Evolutionary conservation across 2,888 invertebrate species (phyloP).

Genomic region (Aspidapion aeneum): DNA sequence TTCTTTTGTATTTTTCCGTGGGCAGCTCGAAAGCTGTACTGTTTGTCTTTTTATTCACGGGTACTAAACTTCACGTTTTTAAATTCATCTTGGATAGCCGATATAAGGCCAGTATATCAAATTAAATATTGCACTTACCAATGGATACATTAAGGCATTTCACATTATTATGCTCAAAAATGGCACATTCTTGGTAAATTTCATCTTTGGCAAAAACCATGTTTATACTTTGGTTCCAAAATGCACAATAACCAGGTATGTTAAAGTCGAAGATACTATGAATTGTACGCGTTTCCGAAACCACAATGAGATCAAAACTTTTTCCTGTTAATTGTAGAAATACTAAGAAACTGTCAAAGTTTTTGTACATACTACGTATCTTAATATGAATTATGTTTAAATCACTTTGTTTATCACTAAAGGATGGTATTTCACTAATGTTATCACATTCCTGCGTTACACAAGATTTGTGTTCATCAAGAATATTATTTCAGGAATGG

Average conservation of each 20-base stretch:
- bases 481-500: not conserved
- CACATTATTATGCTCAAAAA: constrained; percentile 8
- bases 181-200: not conserved
- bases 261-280: constrained; percentile 13
- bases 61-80: no score
- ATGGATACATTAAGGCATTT: constrained; percentile 3
- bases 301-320: constrained; percentile 8
- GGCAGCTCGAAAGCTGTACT: no score
- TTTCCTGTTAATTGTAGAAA: constrained; percentile 11
- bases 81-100: constrained; percentile 1
- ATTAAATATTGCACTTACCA: constrained; percentile 5
- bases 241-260: constrained; percentile 11
- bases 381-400: not conserved
- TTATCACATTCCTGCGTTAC: not conserved
- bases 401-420: not conserved
- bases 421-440: not conserved
- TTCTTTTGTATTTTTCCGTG: no score
- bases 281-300: constrained; percentile 10
- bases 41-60: no score
- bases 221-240: constrained; percentile 12
- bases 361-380: not conserved
- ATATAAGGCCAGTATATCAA: constrained; percentile 13
- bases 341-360: constrained; percentile 9
- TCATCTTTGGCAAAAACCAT: constrained; percentile 9
- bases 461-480: not conserved